These are phyloP conservation scores for Neomicropteryx cornuta DNA, from an alignment of 1,140 invertebrate genomes.

Conservation along the genomic window DNA sequence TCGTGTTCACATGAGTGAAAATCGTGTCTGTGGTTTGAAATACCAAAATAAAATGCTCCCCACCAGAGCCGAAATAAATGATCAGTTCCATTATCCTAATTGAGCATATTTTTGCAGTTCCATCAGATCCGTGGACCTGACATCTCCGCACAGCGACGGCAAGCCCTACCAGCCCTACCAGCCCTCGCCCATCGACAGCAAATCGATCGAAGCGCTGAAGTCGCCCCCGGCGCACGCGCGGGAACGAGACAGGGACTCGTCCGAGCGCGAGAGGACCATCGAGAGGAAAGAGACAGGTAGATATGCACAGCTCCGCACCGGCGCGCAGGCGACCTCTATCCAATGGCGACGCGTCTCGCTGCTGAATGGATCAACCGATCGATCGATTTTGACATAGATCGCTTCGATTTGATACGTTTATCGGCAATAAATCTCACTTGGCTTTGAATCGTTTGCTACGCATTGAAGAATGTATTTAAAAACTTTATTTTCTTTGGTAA, in stretches of 20 bases:
- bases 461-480: too few species aligned
- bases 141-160: conserved; percentile 41
- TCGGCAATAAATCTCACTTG: too few species aligned
- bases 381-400: too few species aligned
- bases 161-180: conserved; percentile 69
- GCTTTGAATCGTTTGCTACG: too few species aligned
- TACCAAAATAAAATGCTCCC: too few species aligned
- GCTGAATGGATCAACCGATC: not conserved
- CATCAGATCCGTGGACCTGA: conserved; percentile 65
- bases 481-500: too few species aligned
- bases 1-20: too few species aligned
- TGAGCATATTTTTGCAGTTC: conserved; percentile 57
- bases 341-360: not conserved
- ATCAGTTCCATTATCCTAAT: too few species aligned
- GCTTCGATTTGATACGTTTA: too few species aligned
- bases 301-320: conserved; percentile 11
- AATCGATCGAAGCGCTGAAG: conserved; percentile 24
- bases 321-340: not conserved
- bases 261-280: conserved; percentile 29
- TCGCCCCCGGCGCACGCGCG: conserved; percentile 44
- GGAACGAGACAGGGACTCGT: conserved; percentile 26
- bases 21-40: too few species aligned
- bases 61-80: too few species aligned
- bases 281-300: conserved; percentile 35
- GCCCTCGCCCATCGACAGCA: conserved; percentile 39